phyloP scores from a whole-genome alignment of 2,113 vertebrate species.

The Centropristis striata region DNA sequence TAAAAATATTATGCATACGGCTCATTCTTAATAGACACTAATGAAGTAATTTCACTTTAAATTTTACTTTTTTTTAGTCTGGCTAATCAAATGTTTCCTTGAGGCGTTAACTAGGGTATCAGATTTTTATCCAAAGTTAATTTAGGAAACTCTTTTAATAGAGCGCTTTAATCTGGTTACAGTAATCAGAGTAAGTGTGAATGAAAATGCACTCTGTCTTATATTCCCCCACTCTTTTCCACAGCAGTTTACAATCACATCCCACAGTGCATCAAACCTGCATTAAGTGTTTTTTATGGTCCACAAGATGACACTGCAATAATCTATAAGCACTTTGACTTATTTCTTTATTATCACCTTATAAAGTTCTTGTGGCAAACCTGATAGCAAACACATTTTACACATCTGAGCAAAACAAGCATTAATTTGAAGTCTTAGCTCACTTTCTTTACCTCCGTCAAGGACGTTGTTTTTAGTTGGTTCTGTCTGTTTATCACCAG shows the following conservation, averaged over 20 bases:
- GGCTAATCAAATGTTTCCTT: not conserved
- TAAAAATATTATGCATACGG: not conserved
- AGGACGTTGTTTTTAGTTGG: too few species aligned
- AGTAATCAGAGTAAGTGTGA: not conserved
- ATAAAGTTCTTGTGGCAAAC: not conserved
- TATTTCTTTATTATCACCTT: not conserved
- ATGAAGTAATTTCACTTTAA: not conserved
- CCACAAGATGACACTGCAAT: too few species aligned
- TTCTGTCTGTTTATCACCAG: too few species aligned
- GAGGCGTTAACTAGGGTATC: not conserved
- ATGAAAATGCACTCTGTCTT: not conserved
- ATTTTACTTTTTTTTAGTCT: not conserved
- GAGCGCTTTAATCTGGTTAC: not conserved
- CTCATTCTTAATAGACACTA: not conserved
- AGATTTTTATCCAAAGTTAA: not conserved
- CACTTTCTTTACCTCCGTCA: too few species aligned
- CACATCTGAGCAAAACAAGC: too few species aligned
- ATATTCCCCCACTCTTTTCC: not conserved
- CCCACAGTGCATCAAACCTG: not conserved
- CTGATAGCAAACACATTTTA: too few species aligned
- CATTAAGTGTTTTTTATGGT: too few species aligned
- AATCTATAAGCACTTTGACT: too few species aligned
- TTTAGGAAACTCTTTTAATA: not conserved
- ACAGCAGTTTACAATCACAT: conserved; percentile 4
- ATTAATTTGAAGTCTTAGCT: too few species aligned